Evolutionary conservation across 2,797 vertebrate species (phyloP), one percentile per base, ranked within the genome.

Genomic region (Cottoperca gobio): DNA sequence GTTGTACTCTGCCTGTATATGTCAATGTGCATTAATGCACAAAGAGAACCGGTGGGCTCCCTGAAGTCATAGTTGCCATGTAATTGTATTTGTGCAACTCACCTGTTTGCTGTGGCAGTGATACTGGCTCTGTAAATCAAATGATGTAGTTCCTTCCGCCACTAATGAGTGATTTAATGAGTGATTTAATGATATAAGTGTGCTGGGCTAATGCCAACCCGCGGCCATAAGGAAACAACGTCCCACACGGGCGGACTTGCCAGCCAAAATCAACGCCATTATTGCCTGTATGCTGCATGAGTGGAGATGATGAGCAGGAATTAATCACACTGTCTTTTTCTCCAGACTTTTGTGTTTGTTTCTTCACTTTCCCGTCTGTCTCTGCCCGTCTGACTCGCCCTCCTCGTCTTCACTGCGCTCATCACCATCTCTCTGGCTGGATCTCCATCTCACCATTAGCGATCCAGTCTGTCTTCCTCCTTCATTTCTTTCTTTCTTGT

Each of bases 161-260:
- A 80, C 94, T 96, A 95, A 96, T 95, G 94, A 96, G 93, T 92
- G 92, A 94, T 93, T 95, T 96, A 95, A 96, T 95, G 94, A 96
- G 93, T 92, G 92, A 94, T 93, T 95, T 95, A 91, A 91, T 95
- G 94, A 94, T 94, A 93, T 91, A 88, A 88, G 92, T 86, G 85
- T 78, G 76, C 90, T 92, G 83, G 92, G 92, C 85, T 91, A 85
- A 90, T 92, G 93, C 93, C 92, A 93, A 76, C 86, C 84, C 81
- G 79, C 86, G 67, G 92, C 92, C 86, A 88, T 90, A 93, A 87
- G 92, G 91, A 94, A 93, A 91, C 77, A 75, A 85, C 76, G 72
- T 94, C 92, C 93, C 90, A 68, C 85, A 87, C 87, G 77, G 87
- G 90, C 83, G 50, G 86, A 79, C 88, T 84, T 83, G 80, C 88